Base-by-base conservation (phyloP, 1,140 invertebrate genomes). In the Drosophila serrata region DNA sequence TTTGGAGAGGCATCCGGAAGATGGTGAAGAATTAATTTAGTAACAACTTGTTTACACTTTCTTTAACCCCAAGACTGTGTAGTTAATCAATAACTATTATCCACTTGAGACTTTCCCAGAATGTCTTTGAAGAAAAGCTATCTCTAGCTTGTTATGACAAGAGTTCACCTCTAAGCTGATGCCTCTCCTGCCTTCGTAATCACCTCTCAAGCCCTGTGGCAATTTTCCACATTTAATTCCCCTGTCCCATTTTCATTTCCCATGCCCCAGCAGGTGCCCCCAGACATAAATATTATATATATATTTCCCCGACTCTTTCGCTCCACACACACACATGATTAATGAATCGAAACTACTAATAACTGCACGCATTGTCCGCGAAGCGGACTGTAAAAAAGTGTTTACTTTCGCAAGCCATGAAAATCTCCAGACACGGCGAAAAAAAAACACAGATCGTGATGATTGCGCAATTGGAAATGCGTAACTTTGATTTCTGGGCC, bases 401-500 rank as follows among this genome's bases (percentile, higher is more conserved):
- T 88, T 82, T 79, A 79, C 84, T 88, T 87, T 87, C 82, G 82
- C 82, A 87, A 80, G 60, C 60, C 67, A 69, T 79, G 72, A 82
- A 87, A 88, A 79, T 82, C 82, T 46, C 63, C 58, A 78, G 56
- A 76, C 63, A 76, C 60, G 19, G 42, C 13, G 29, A 33, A 33
- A 62, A 73, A 19, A 40, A 46, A 37, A 33, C 31, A 57, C n/a
- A 35, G 37, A 82, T 68, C 56, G 62, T 24, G 62, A 43, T 46
- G 73, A 84, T 87, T 87, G 53, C 74, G 84, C 76, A 87, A 87
- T 80, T 65, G 68, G 84, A 79, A 79, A 77, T 87, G 84, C 84
- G 84, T 87, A 88, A 87, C 84, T 74, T 49, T 68, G 57, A 56
- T 81, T 84, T 82, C 53, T 80, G 48, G 74, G 45, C 75, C 48